A percentile compares a stretch with the other conserved stretches of the same genome.
These are phyloP conservation scores for Sturmia bella DNA, from an alignment of 2,888 invertebrate genomes.

Conservation along the genomic window DNA sequence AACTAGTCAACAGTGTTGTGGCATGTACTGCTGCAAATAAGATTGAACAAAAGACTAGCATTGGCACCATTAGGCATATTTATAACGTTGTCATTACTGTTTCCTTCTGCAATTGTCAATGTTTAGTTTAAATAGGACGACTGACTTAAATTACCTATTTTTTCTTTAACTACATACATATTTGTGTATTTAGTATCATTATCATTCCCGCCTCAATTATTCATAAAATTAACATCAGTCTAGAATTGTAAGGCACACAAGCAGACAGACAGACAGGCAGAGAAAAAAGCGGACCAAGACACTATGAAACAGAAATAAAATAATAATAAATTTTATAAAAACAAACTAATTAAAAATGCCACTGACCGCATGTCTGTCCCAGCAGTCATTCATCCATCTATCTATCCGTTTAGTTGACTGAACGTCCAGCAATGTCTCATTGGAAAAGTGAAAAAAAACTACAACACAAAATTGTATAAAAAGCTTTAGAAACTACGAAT, in stretches of 20 bases:
- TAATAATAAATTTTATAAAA: slow-evolving; percentile 65
- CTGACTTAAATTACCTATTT: neutral
- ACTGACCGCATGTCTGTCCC: slow-evolving; percentile 68
- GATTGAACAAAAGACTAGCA: no score
- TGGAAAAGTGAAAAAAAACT: slow-evolving; percentile 12
- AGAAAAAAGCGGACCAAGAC: slow-evolving; percentile 51
- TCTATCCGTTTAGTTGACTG: slow-evolving; percentile 10
- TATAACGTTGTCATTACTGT: no score
- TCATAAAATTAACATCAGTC: slow-evolving; percentile 31
- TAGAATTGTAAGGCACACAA: slow-evolving; percentile 19
- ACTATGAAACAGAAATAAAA: slow-evolving; percentile 49
- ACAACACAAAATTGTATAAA: slow-evolving; percentile 7
- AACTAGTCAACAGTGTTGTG: no score
- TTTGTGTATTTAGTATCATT: neutral
- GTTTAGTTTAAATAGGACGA: neutral
- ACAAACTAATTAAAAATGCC: slow-evolving; percentile 74
- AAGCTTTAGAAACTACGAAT: slow-evolving; percentile 23
- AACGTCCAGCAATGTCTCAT: slow-evolving; percentile 36
- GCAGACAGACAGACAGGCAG: slow-evolving; percentile 43
- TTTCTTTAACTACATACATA: no score
- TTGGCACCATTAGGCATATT: no score
- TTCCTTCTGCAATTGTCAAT: neutral
- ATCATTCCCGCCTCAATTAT: slow-evolving; percentile 40
- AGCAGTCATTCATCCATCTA: neutral
- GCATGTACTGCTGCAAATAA: no score